phyloP scores from a whole-genome alignment of 2,888 invertebrate species.

The Callosobruchus maculatus region DNA sequence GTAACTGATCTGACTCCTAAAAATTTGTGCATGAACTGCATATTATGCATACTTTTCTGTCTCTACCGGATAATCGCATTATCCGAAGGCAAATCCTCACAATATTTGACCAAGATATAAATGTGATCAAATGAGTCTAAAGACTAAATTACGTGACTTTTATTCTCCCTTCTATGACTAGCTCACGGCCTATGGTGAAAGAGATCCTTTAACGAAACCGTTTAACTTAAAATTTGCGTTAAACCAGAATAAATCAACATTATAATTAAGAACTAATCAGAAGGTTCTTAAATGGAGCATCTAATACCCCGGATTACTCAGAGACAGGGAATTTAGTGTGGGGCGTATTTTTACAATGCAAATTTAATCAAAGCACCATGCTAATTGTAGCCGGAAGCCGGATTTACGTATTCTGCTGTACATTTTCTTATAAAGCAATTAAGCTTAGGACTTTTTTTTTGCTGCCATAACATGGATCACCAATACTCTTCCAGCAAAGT shows the following conservation, averaged over 20 bases:
- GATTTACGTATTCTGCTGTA: background rate
- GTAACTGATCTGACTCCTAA: no score
- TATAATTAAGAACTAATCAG: conserved; percentile 25
- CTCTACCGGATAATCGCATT: no score
- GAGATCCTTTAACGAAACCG: background rate
- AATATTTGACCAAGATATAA: no score
- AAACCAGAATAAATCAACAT: conserved; percentile 29
- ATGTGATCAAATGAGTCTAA: no score
- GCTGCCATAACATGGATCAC: no score
- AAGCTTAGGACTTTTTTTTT: no score
- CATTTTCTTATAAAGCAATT: background rate
- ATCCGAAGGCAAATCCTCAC: no score
- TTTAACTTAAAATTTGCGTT: conserved; percentile 29
- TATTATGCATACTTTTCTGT: no score
- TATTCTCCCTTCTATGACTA: background rate
- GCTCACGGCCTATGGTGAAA: background rate
- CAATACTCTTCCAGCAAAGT: no score
- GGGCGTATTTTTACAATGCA: conserved; percentile 15
- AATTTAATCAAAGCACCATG: conserved; percentile 16
- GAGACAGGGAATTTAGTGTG: conserved; percentile 13
- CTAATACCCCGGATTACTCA: conserved; percentile 8
- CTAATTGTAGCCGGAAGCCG: conserved; percentile 8
- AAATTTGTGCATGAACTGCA: no score
- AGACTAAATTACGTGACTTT: no score
- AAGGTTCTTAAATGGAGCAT: conserved; percentile 24